phyloP scores from a whole-genome alignment of 2,113 vertebrate species.

The Aramus guarauna region DNA sequence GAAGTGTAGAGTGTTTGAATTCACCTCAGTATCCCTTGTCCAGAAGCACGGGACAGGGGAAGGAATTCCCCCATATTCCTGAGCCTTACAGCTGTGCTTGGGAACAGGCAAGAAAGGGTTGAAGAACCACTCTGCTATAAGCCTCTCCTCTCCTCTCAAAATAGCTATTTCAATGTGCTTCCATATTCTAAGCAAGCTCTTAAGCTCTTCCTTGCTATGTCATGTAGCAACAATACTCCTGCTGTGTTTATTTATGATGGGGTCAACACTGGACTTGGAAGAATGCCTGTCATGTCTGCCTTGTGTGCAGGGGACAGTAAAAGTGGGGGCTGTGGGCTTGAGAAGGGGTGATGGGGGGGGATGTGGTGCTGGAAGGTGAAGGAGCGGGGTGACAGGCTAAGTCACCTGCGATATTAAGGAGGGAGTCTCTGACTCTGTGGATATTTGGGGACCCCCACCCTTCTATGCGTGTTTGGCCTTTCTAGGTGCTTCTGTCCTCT shows the following conservation, averaged over 20 bases:
- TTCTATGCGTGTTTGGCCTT: not conserved
- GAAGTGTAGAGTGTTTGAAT: not conserved
- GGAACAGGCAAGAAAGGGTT: not conserved
- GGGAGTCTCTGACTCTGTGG: not conserved
- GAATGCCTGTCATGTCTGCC: not conserved
- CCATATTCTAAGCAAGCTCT: not conserved
- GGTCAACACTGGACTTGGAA: not conserved
- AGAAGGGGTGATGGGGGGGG: not conserved
- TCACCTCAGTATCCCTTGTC: not conserved
- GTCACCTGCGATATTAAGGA: not conserved
- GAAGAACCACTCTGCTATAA: not conserved
- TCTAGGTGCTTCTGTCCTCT: not conserved
- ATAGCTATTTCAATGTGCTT: not conserved
- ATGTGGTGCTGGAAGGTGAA: not conserved
- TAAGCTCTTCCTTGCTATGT: not conserved
- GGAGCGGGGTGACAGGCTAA: not conserved
- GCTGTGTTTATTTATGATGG: not conserved
- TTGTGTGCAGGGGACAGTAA: accelerated
- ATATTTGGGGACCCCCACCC: not conserved
- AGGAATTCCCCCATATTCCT: not conserved
- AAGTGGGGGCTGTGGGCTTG: not conserved
- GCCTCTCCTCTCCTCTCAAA: not conserved
- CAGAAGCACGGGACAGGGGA: not conserved
- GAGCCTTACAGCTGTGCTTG: not conserved
- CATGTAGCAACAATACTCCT: not conserved